phyloP scores from a whole-genome alignment of 2,113 vertebrate species.

The Hiodon alosoides region DNA sequence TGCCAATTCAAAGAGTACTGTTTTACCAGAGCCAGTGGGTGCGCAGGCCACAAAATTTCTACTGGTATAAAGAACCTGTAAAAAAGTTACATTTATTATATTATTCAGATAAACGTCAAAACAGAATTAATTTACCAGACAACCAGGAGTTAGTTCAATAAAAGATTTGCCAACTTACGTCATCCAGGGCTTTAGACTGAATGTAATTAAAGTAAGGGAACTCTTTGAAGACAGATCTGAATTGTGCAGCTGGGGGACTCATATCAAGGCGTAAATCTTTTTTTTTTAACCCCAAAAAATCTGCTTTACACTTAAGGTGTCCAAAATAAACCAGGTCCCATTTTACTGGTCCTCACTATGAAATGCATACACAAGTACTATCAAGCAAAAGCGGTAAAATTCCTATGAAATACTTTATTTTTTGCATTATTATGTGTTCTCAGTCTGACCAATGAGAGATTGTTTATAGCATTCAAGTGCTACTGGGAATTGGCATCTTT shows the following conservation, averaged over 20 bases:
- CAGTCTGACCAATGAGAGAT: too few relatives aligned
- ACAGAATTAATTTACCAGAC: conserved; percentile 5
- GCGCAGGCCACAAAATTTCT: conserved; percentile 92
- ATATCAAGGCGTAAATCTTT: conserved; percentile 60
- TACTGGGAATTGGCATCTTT: conserved; percentile 5
- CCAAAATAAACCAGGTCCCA: background rate
- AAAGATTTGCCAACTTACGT: conserved; percentile 71
- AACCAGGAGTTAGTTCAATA: background rate
- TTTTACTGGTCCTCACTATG: background rate
- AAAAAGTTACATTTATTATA: conserved; percentile 35
- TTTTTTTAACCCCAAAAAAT: background rate
- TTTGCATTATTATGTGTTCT: too few relatives aligned
- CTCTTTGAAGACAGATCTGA: conserved; percentile 85
- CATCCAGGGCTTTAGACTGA: conserved; percentile 91
- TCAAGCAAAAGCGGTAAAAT: background rate
- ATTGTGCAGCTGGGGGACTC: conserved; percentile 69
- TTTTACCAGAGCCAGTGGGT: conserved; percentile 96
- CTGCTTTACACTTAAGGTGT: background rate
- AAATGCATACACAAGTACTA: background rate
- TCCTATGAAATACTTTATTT: too few relatives aligned
- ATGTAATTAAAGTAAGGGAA: conserved; percentile 97
- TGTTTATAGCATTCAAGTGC: background rate
- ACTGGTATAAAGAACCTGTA: conserved; percentile 85
- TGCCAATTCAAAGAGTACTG: conserved; percentile 88
- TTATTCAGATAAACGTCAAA: conserved; percentile 8